phyloP scores from a whole-genome alignment of 1,140 invertebrate species.

The Pseudomyrmex dendroicus region DNA sequence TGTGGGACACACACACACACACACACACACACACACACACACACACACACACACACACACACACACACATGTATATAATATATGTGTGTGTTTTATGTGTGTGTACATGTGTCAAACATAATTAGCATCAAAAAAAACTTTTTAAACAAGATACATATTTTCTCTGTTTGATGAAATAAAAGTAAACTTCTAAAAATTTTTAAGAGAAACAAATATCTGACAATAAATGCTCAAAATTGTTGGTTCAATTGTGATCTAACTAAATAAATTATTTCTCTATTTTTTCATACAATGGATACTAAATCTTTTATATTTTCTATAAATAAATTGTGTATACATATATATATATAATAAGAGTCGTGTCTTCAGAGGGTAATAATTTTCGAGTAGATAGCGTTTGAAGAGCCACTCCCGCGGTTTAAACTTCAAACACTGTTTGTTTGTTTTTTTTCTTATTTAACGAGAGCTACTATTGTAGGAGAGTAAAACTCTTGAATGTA shows the following conservation, averaged over 20 bases:
- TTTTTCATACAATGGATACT: background rate
- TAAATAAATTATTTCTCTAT: no score
- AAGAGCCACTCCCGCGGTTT: background rate
- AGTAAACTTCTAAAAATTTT: no score
- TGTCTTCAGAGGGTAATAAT: conserved; percentile 8
- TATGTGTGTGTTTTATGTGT: background rate
- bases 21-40: no score
- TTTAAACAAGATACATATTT: background rate
- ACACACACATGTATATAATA: no score
- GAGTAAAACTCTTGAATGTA: conserved; percentile 35
- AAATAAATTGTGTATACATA: background rate
- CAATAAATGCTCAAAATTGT: background rate
- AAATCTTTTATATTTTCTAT: conserved; percentile 35
- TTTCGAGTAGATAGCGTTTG: background rate
- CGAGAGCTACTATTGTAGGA: background rate
- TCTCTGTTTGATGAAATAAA: no score
- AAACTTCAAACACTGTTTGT: conserved; percentile 6
- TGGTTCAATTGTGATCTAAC: background rate
- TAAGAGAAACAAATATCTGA: background rate
- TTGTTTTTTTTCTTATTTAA: background rate
- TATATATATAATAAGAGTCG: background rate
- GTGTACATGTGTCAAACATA: background rate
- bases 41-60: no score
- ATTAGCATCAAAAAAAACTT: conserved; percentile 15
- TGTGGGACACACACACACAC: no score